Percentiles rank a stretch among this genome's conserved stretches.
Conservation (phyloP, 2,113 vertebrate genomes). For the Tringa solitaria region DNA sequence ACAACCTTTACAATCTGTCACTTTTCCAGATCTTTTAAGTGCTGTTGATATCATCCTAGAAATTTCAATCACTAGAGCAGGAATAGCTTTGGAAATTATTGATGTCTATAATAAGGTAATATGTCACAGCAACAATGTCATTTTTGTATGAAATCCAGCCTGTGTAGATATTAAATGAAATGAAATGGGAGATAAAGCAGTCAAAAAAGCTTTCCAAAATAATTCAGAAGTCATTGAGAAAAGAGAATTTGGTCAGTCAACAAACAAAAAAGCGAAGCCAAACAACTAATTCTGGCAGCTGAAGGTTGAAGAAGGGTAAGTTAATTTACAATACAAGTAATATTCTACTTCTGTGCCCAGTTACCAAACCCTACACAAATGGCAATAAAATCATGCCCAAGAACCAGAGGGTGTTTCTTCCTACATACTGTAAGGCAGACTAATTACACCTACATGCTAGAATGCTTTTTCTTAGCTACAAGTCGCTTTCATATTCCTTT, state of each 20-base stretch:
- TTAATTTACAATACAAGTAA: background rate
- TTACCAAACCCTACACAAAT: background rate
- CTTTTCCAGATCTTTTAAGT: slow-evolving; percentile 74
- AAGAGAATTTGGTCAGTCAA: slow-evolving; percentile 50
- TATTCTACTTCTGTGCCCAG: background rate
- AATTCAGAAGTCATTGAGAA: slow-evolving; percentile 67
- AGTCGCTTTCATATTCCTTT: background rate
- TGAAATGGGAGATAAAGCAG: slow-evolving; percentile 74
- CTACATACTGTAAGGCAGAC: rapidly evolving
- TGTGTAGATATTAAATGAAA: slow-evolving; percentile 73
- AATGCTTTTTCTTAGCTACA: background rate
- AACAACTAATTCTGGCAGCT: slow-evolving; percentile 40
- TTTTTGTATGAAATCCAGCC: slow-evolving; percentile 68
- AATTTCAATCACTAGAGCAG: slow-evolving; percentile 74
- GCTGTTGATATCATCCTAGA: slow-evolving; percentile 68
- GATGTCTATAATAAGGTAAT: slow-evolving; percentile 75
- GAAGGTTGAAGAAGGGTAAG: slow-evolving; percentile 51
- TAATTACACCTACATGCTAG: background rate
- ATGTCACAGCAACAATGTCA: slow-evolving; percentile 74
- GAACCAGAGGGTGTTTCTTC: background rate
- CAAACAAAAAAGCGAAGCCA: slow-evolving; percentile 26
- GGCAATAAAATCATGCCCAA: background rate
- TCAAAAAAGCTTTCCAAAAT: slow-evolving; percentile 72
- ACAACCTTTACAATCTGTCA: slow-evolving; percentile 76
- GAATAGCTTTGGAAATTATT: slow-evolving; percentile 75